Percentiles rank a stretch among this genome's conserved stretches.
Conservation (phyloP, 2,888 invertebrate species). For the Acanthosepion lycidas region DNA sequence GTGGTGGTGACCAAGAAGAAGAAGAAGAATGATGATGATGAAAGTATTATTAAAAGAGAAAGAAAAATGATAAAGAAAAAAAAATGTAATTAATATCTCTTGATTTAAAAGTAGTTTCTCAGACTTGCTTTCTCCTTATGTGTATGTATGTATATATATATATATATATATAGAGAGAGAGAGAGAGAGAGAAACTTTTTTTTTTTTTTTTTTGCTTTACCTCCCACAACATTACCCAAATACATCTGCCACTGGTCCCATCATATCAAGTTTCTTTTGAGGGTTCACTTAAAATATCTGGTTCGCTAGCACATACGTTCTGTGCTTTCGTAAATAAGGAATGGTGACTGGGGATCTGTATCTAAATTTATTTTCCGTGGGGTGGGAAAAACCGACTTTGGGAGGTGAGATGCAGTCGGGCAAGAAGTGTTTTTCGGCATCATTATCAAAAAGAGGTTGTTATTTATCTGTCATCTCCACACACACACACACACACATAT, state of each 20-base stretch:
- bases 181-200: too few species aligned
- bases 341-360: neutral
- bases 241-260: neutral
- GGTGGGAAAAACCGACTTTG: neutral
- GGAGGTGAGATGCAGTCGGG: neutral
- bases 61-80: too few species aligned
- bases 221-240: neutral
- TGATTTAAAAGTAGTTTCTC: too few species aligned
- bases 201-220: neutral
- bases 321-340: neutral
- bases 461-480: neutral
- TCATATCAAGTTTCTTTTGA: neutral
- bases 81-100: neutral
- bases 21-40: too few species aligned
- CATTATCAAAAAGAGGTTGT: neutral
- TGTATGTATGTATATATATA: constrained; percentile 13
- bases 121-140: neutral
- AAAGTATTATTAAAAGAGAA: too few species aligned
- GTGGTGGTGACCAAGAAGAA: too few species aligned
- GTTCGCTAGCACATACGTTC: neutral
- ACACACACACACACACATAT: neutral
- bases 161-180: neutral
- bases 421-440: neutral
- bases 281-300: constrained; percentile 4
- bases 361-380: neutral